Percentiles rank a stretch among this genome's conserved stretches.
Evolutionary conservation across 2,888 invertebrate species (phyloP).

Genomic region (Branchipolynoe longqiensis): DNA sequence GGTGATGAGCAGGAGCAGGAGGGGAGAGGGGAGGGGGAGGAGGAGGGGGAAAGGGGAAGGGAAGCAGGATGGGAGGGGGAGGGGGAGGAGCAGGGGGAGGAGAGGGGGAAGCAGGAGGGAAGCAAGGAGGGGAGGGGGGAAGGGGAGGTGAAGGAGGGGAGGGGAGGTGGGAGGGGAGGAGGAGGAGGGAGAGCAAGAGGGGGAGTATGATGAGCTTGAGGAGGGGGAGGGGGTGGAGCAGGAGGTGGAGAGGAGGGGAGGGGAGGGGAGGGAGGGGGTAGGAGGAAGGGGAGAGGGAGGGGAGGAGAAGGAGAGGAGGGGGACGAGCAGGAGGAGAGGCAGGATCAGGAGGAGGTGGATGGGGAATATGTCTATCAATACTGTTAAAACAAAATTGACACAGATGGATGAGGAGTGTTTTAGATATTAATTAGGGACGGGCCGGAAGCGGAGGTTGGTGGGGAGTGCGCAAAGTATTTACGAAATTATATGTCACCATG

Average conservation of each 20-base stretch:
- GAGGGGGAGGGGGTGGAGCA: background rate
- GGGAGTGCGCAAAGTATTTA: too few species aligned
- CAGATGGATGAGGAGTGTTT: too few species aligned
- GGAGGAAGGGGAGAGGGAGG: background rate
- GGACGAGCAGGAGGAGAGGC: slow-evolving; percentile 7
- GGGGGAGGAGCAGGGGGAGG: too few species aligned
- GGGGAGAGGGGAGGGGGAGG: background rate
- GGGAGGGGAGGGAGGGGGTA: background rate
- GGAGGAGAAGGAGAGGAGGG: background rate
- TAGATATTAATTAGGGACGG: too few species aligned
- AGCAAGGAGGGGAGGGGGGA: too few species aligned
- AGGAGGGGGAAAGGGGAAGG: background rate
- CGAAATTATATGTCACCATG: too few species aligned
- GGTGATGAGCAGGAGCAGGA: background rate
- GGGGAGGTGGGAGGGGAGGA: background rate
- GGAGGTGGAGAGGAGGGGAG: background rate
- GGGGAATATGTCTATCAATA: too few species aligned
- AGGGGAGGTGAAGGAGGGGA: too few species aligned
- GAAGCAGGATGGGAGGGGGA: background rate
- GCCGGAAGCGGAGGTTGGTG: too few species aligned
- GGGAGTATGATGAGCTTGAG: background rate
- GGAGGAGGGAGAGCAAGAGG: background rate
- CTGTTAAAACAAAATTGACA: too few species aligned
- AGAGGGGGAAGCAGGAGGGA: too few species aligned
- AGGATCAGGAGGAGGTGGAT: background rate